Percentiles rank a stretch among this genome's conserved stretches.
These are phyloP conservation scores for Noctua comes DNA, from an alignment of 2,888 invertebrate genomes.

Conservation along the genomic window DNA sequence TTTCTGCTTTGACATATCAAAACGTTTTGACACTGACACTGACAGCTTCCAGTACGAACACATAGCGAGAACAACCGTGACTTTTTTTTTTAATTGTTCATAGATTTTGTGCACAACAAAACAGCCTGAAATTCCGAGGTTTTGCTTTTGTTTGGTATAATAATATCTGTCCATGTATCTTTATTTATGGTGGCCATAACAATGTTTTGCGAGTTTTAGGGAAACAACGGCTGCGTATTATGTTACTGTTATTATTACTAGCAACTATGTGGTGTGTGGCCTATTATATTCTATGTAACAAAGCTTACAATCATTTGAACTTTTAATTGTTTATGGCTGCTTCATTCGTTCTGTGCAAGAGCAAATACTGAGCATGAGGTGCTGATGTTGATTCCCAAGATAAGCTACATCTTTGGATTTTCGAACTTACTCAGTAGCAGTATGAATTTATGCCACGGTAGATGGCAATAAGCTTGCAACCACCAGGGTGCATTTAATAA, in stretches of 20 bases:
- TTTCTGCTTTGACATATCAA: constrained; percentile 3
- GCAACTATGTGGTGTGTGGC: constrained; percentile 2
- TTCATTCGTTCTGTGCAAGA: neutral
- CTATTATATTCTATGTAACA: neutral
- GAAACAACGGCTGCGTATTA: constrained; percentile 41
- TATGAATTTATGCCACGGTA: neutral
- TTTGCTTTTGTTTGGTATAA: constrained; percentile 30
- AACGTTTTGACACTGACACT: constrained; percentile 10
- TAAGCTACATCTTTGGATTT: neutral
- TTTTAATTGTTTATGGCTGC: neutral
- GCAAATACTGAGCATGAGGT: neutral
- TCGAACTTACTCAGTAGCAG: neutral
- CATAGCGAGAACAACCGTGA: neutral
- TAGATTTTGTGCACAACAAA: constrained; percentile 27
- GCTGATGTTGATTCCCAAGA: neutral
- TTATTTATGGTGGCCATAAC: constrained; percentile 37
- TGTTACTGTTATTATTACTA: constrained; percentile 23
- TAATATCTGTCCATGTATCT: constrained; percentile 29
- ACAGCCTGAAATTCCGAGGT: neutral
- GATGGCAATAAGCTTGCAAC: neutral
- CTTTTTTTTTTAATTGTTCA: neutral
- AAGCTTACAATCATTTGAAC: neutral
- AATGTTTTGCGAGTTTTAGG: constrained; percentile 42
- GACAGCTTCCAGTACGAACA: constrained; percentile 15
- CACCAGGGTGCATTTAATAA: neutral